phyloP scores from a whole-genome alignment of 2,113 vertebrate genomes.

The Stegastes partitus region DNA sequence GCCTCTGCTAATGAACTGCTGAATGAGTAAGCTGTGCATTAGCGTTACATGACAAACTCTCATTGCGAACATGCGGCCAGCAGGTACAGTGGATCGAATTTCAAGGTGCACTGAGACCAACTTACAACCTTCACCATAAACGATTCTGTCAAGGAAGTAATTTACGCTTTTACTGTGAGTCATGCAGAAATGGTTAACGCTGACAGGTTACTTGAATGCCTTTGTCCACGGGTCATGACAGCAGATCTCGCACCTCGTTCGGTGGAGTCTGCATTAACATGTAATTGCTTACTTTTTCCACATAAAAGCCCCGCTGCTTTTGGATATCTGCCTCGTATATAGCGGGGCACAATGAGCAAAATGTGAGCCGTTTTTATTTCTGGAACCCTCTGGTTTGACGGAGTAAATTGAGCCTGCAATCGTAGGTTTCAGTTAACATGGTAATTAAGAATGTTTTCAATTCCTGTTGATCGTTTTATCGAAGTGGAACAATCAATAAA shows the following conservation, averaged over 20 bases:
- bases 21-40: conserved; percentile 6
- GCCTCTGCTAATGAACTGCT: conserved; percentile 13
- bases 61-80: conserved; percentile 14
- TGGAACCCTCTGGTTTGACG: neutral
- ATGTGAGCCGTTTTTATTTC: conserved; percentile 8
- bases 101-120: neutral
- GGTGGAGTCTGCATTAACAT: neutral
- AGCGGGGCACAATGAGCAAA: neutral
- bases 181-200: conserved; percentile 7
- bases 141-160: neutral
- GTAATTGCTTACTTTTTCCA: conserved; percentile 1
- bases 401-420: neutral
- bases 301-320: neutral
- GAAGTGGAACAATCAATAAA: neutral
- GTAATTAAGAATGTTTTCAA: neutral
- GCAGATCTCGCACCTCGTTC: conserved; percentile 6
- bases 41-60: conserved; percentile 14
- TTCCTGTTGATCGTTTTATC: conserved; percentile 9
- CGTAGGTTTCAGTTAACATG: neutral
- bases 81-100: conserved; percentile 1
- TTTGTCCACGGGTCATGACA: neutral
- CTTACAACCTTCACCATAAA: neutral
- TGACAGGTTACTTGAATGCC: neutral
- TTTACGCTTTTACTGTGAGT: conserved; percentile 16
- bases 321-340: neutral